Evolutionary conservation across 1,140 invertebrate genomes (phyloP).

Genomic region (Solenopsis invicta): DNA sequence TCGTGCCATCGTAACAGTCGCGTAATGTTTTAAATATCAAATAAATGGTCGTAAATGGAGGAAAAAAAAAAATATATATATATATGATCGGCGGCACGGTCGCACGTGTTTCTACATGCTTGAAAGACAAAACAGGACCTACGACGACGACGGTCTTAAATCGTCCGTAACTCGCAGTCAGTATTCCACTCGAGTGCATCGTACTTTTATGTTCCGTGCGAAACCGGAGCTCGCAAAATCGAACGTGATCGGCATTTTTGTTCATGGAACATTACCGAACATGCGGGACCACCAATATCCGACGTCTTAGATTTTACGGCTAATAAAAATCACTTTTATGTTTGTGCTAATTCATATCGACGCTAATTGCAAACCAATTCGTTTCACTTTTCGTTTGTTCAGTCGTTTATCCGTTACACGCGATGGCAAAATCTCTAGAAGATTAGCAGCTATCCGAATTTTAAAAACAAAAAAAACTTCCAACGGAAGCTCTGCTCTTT

Average conservation of each 20-base stretch:
- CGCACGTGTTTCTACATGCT: neutral
- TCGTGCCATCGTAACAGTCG: neutral
- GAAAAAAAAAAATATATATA: neutral
- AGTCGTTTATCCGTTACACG: neutral
- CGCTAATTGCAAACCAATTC: neutral
- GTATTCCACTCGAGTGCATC: conserved; percentile 19
- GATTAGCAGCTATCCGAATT: neutral
- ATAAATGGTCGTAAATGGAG: neutral
- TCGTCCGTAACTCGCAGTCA: neutral
- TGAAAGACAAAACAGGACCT: neutral
- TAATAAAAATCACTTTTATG: conserved; percentile 13
- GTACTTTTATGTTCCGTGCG: conserved; percentile 36
- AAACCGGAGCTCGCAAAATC: conserved; percentile 14
- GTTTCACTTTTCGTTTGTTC: neutral
- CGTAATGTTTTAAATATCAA: neutral
- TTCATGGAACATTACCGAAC: neutral
- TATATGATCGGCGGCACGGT: neutral
- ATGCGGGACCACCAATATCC: neutral
- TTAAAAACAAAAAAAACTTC: neutral
- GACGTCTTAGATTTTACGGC: conserved; percentile 30
- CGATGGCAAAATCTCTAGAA: neutral
- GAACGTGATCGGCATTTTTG: conserved; percentile 43
- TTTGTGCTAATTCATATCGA: neutral
- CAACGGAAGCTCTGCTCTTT: neutral
- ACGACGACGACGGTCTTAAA: neutral